These are phyloP conservation scores for Enteromius argenteus DNA, from an alignment of 2,797 vertebrate genomes.

Conservation along the genomic window DNA sequence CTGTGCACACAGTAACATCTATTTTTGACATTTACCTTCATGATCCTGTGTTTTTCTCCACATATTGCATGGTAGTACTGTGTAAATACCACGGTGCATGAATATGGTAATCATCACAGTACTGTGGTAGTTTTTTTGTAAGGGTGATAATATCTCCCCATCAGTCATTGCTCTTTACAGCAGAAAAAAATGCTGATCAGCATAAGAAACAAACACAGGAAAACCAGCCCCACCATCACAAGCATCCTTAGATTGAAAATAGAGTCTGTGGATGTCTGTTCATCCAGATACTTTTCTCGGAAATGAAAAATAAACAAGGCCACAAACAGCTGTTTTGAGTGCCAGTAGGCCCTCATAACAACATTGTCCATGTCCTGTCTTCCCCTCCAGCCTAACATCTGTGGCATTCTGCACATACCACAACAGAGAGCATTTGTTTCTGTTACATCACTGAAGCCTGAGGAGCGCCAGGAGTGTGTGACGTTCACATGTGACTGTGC, in stretches of 20 bases:
- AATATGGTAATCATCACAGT: background rate
- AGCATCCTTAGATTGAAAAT: slow-evolving; percentile 24
- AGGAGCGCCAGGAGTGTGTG: slow-evolving; percentile 25
- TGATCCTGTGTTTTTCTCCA: background rate
- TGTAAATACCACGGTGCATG: background rate
- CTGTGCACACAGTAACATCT: background rate
- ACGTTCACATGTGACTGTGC: slow-evolving; percentile 45
- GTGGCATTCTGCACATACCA: slow-evolving; percentile 48
- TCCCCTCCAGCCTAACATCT: slow-evolving; percentile 51
- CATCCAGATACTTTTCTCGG: background rate
- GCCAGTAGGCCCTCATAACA: background rate
- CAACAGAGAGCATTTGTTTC: slow-evolving; percentile 46
- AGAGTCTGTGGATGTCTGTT: slow-evolving; percentile 26
- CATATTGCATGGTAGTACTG: background rate
- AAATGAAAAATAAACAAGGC: slow-evolving; percentile 31
- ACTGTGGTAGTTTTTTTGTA: background rate
- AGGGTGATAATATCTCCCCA: background rate
- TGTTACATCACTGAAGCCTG: slow-evolving; percentile 51
- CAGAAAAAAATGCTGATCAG: slow-evolving; percentile 11
- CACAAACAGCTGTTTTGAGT: background rate
- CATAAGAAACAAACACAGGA: slow-evolving; percentile 38
- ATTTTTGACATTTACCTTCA: background rate
- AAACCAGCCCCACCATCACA: slow-evolving; percentile 5
- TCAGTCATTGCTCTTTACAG: background rate
- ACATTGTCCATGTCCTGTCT: background rate